A percentile compares a stretch with the other conserved stretches of the same genome.
These are phyloP conservation scores for Agapostemon virescens DNA, from an alignment of 2,888 invertebrate species.

Conservation along the genomic window DNA sequence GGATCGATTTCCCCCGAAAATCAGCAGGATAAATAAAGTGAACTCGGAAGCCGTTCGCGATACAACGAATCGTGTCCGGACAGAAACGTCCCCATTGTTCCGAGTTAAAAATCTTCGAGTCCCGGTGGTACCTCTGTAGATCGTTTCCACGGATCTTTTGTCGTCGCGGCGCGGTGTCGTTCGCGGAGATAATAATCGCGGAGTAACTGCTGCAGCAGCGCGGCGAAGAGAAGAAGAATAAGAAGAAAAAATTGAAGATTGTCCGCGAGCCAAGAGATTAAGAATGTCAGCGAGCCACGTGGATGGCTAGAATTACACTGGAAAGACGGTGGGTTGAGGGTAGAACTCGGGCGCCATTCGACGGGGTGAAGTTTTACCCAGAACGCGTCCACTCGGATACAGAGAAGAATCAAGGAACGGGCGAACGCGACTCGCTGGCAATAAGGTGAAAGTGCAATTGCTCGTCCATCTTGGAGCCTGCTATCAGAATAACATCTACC, in stretches of 20 bases:
- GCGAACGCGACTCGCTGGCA: neutral
- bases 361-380: constrained; percentile 11
- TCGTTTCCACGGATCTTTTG: constrained; percentile 48
- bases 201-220: constrained; percentile 35
- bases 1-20: neutral
- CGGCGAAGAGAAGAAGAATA: constrained; percentile 45
- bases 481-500: neutral
- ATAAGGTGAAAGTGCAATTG: constrained; percentile 2
- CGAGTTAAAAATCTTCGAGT: constrained; percentile 33
- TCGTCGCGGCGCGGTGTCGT: constrained; percentile 43
- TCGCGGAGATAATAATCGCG: constrained; percentile 47
- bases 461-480: neutral
- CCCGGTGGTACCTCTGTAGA: constrained; percentile 30
- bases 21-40: neutral
- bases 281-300: neutral
- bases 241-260: constrained; percentile 50
- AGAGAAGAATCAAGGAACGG: neutral
- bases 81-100: constrained; percentile 5
- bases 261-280: constrained; percentile 36
- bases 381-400: neutral
- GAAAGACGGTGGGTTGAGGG: neutral
- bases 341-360: neutral
- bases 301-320: neutral
- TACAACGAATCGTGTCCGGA: neutral
- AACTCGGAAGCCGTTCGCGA: neutral